Evolutionary conservation across 1,140 invertebrate genomes (phyloP), one percentile per base, ranked within the genome.

Genomic region (Drosophila dunni): DNA sequence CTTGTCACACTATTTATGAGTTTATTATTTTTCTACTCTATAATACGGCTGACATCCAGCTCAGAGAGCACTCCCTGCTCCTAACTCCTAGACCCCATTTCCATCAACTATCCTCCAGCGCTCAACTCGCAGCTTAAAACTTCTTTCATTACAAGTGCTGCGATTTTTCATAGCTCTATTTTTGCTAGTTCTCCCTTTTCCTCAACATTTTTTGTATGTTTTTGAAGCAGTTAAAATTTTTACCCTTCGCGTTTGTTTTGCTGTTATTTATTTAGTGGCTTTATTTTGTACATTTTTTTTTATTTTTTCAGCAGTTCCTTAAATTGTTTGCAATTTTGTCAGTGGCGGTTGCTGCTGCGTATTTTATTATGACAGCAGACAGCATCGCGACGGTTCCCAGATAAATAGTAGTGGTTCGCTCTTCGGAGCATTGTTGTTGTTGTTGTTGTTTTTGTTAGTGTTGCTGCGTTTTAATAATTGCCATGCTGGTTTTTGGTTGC

Each of bases 301-400:
- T 63, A 60, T 36, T 54, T 44, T 68, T 74, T 56, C 51, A 75
- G 50, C 58, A 79, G 64, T 77, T 69, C 67, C 77, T 80, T 85
- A 83, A 83, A 83, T 83, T 83, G 81, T 83, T 84, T 69, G 81
- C 83, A 80, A 84, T 83, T 83, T 84, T 83, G 81, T 84, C 81
- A 68, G 81, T 74, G 61, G 77, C 81, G 53, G 42, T 85, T 77
- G 67, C 45, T 61, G 65, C 66, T 67, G 79, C 64, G 75, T 79
- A 80, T 82, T 82, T 79, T 81, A 84, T 83, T 84, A 83, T 84
- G 81, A 85, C 72, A 83, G 73, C 73, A 84, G 60, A 79, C 71
- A 61, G 63, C 42, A 42, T 17, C 42, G 33, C 44, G 53, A 34
- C 53, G 33, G 33, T 54, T 64, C 64, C 42, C 51, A 81, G 73